These are phyloP conservation scores for Cactoblastis cactorum DNA, from an alignment of 2,888 invertebrate species.

Conservation along the genomic window DNA sequence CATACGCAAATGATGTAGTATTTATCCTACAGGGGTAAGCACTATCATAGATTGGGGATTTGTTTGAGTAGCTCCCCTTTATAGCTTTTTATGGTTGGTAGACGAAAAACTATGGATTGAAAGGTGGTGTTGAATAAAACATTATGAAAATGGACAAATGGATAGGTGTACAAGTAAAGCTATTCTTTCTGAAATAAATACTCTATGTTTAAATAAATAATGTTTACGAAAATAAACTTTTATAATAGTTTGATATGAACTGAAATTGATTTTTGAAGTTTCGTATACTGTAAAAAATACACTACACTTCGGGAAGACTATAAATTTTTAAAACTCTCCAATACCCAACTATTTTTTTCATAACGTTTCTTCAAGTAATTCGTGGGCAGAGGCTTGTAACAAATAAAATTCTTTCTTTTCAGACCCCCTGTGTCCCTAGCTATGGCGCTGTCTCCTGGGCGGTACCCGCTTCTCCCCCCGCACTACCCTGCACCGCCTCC, in stretches of 20 bases:
- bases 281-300: too few relatives aligned
- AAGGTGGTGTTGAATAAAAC: slow-evolving; percentile 7
- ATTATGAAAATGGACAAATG: background rate
- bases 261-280: too few relatives aligned
- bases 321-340: too few relatives aligned
- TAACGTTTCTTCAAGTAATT: too few relatives aligned
- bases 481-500: slow-evolving; percentile 83
- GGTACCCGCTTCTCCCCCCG: slow-evolving; percentile 81
- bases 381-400: too few relatives aligned
- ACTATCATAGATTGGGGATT: slow-evolving; percentile 25
- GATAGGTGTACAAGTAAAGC: too few relatives aligned
- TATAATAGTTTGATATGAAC: too few relatives aligned
- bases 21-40: slow-evolving; percentile 23
- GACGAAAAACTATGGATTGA: slow-evolving; percentile 4
- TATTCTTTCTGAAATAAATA: too few relatives aligned
- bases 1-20: background rate
- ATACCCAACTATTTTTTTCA: too few relatives aligned
- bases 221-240: too few relatives aligned
- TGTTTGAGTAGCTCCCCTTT: slow-evolving; percentile 13
- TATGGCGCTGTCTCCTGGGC: slow-evolving; percentile 79
- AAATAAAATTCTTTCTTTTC: slow-evolving; percentile 28
- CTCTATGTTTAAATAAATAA: too few relatives aligned
- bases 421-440: slow-evolving; percentile 90
- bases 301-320: too few relatives aligned
- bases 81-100: background rate